phyloP scores from a whole-genome alignment of 2,113 vertebrate species.

The Neogale vison region DNA sequence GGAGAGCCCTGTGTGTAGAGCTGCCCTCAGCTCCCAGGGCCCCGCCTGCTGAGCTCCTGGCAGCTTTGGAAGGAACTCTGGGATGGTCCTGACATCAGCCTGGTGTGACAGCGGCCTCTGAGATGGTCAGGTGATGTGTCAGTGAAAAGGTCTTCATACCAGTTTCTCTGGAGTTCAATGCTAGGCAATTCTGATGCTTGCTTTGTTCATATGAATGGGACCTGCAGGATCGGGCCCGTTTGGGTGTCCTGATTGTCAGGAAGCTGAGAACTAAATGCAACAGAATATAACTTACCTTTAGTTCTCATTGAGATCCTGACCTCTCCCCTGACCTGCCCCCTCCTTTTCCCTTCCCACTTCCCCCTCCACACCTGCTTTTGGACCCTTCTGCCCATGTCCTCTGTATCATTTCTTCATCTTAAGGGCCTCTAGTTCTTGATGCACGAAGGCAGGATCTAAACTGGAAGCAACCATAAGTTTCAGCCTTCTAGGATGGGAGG shows the following conservation, averaged over 20 bases:
- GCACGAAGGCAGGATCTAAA: not conserved
- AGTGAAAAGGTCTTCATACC: not conserved
- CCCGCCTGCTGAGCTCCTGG: no score
- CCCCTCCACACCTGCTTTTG: not conserved
- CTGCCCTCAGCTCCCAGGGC: not conserved
- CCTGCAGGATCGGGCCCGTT: not conserved
- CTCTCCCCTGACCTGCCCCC: not conserved
- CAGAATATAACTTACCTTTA: not conserved
- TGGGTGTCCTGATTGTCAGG: not conserved
- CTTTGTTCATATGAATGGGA: not conserved
- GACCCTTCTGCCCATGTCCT: not conserved
- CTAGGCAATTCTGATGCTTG: no score
- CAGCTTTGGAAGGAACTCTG: not conserved
- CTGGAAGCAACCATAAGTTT: not conserved
- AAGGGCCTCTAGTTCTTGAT: not conserved
- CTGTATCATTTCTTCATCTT: not conserved
- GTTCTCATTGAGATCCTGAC: not conserved
- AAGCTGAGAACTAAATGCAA: not conserved
- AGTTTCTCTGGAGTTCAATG: not conserved
- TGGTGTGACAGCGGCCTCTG: accelerated
- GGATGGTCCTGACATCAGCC: not conserved
- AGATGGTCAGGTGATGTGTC: not conserved
- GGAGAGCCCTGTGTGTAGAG: not conserved
- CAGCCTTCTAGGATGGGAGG: not conserved
- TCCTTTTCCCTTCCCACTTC: no score